phyloP scores from a whole-genome alignment of 1,140 invertebrate species.

The Homalodisca vitripennis region DNA sequence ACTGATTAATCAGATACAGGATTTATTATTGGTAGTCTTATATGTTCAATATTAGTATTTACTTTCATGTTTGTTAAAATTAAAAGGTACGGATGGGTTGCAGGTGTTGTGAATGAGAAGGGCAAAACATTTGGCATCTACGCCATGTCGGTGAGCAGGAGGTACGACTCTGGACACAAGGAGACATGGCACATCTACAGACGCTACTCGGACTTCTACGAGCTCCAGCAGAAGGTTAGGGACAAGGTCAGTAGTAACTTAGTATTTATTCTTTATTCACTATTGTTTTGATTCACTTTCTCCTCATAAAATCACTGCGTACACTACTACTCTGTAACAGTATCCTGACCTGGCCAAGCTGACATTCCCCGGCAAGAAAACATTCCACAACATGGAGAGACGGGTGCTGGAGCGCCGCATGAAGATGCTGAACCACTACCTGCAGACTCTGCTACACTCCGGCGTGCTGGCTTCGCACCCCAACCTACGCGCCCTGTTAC shows the following conservation, averaged over 20 bases:
- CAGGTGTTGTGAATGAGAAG: slow-evolving; percentile 70
- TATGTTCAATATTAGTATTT: no score
- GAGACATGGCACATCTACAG: slow-evolving; percentile 79
- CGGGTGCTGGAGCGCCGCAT: slow-evolving; percentile 84
- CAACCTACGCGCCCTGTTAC: slow-evolving; percentile 65
- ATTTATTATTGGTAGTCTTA: no score
- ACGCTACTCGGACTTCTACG: slow-evolving; percentile 90
- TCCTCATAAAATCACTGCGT: no score
- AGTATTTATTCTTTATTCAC: background rate
- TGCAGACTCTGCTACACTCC: slow-evolving; percentile 67
- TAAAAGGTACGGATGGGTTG: slow-evolving; percentile 36
- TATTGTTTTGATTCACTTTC: no score
- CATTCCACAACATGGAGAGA: slow-evolving; percentile 90
- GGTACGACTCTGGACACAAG: slow-evolving; percentile 61
- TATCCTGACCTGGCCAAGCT: slow-evolving; percentile 78
- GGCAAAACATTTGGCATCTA: slow-evolving; percentile 88
- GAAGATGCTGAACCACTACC: slow-evolving; percentile 80
- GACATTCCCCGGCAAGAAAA: slow-evolving; percentile 88
- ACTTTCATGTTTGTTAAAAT: no score
- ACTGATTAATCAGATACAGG: no score
- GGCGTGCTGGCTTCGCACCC: slow-evolving; percentile 61
- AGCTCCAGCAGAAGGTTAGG: slow-evolving; percentile 76
- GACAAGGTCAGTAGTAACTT: slow-evolving; percentile 62
- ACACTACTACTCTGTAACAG: no score
- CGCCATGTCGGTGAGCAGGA: slow-evolving; percentile 75